Evolutionary conservation across 2,113 vertebrate genomes (phyloP).

Genomic region (Saguinus imperator): DNA sequence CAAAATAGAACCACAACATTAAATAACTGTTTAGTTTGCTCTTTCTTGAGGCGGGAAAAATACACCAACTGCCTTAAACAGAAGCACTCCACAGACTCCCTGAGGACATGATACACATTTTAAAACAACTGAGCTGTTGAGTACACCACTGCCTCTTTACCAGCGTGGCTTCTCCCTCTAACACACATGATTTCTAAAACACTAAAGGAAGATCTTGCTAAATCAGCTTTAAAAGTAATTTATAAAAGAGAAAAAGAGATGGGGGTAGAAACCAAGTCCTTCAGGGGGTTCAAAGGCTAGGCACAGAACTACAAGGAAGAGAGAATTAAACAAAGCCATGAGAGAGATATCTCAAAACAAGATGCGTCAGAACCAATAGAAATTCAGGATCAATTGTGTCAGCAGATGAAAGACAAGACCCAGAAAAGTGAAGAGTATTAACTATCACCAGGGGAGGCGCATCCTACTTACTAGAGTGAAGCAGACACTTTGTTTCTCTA

Average conservation of each 20-base stretch:
- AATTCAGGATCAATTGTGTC: constrained; percentile 75
- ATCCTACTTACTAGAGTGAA: constrained; percentile 46
- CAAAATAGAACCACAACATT: constrained; percentile 10
- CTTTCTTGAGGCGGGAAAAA: neutral
- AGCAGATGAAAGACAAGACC: constrained; percentile 76
- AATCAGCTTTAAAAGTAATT: constrained; percentile 43
- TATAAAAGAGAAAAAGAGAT: constrained; percentile 47
- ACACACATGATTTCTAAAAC: constrained; percentile 31
- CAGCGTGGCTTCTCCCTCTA: neutral
- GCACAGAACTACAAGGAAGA: constrained; percentile 69
- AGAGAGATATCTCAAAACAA: constrained; percentile 77
- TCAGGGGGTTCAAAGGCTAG: constrained; percentile 67
- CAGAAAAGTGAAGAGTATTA: constrained; percentile 62
- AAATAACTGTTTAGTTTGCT: constrained; percentile 44
- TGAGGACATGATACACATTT: neutral
- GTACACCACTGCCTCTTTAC: neutral
- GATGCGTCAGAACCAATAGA: constrained; percentile 70
- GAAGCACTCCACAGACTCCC: neutral
- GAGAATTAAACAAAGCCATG: constrained; percentile 75
- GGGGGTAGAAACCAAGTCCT: neutral
- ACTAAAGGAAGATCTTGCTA: constrained; percentile 59
- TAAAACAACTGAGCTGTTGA: neutral
- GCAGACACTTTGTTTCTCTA: constrained; percentile 27
- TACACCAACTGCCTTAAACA: neutral
- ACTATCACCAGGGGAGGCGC: constrained; percentile 26